Percentiles rank a stretch among this genome's conserved stretches.
These are phyloP conservation scores for Hormaphis cornu DNA, from an alignment of 1,140 invertebrate genomes.

Conservation along the genomic window DNA sequence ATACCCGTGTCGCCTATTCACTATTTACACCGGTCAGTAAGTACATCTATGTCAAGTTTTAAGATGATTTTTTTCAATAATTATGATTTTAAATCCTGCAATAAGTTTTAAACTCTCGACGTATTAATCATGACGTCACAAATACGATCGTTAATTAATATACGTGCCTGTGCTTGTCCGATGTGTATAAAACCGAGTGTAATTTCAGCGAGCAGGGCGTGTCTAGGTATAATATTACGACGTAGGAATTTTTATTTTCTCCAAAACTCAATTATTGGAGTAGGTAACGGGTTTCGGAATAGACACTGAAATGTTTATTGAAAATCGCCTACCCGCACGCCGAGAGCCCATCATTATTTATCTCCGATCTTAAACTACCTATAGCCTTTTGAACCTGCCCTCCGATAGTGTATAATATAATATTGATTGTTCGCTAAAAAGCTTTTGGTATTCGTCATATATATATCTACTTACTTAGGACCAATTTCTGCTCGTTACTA, in stretches of 20 bases:
- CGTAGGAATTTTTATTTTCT: neutral
- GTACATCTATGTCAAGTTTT: no score
- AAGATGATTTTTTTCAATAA: no score
- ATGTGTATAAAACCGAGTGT: neutral
- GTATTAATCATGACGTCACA: no score
- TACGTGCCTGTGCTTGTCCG: no score
- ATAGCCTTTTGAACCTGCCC: neutral
- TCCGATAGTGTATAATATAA: no score
- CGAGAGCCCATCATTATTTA: neutral
- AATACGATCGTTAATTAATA: no score
- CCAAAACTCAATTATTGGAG: neutral
- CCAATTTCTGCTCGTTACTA: neutral
- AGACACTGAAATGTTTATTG: neutral
- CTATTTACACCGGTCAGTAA: no score
- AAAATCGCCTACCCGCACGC: neutral
- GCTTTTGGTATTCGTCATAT: neutral
- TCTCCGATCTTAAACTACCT: neutral
- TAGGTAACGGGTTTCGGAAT: neutral
- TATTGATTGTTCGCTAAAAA: neutral
- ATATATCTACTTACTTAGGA: no score
- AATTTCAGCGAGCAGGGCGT: neutral
- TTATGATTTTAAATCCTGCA: no score
- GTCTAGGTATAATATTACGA: neutral
- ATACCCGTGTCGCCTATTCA: no score
- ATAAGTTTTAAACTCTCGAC: no score